These are phyloP conservation scores for Sander vitreus DNA, from an alignment of 2,113 vertebrate species.

Conservation along the genomic window DNA sequence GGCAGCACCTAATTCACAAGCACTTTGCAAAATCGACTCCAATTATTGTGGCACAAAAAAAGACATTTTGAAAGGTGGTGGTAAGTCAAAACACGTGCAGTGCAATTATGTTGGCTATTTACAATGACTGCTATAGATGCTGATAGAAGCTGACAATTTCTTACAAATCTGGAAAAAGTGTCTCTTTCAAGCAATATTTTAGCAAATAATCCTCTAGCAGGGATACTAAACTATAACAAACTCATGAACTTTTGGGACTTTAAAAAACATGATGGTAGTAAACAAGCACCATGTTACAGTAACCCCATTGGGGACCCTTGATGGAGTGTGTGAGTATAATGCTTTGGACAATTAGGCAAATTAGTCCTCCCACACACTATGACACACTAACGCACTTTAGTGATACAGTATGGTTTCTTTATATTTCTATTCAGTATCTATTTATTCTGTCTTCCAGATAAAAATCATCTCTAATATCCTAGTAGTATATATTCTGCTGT, in stretches of 20 bases:
- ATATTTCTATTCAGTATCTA: not conserved
- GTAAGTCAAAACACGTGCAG: slow-evolving; percentile 8
- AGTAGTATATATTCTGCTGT: not conserved
- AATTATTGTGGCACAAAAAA: slow-evolving; percentile 17
- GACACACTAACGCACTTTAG: not conserved
- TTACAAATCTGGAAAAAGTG: slow-evolving; percentile 29
- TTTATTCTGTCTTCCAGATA: not conserved
- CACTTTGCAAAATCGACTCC: slow-evolving; percentile 12
- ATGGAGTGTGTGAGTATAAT: slow-evolving; percentile 1
- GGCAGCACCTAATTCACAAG: slow-evolving; percentile 1
- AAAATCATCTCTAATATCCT: not conserved
- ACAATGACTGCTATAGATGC: not conserved
- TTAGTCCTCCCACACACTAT: slow-evolving; percentile 25
- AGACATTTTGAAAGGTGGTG: slow-evolving; percentile 1
- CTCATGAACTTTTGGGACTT: slow-evolving; percentile 48
- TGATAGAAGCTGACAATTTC: slow-evolving; percentile 10
- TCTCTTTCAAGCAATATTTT: slow-evolving; percentile 6
- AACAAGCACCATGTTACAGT: slow-evolving; percentile 3
- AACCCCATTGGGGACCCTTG: slow-evolving; percentile 10
- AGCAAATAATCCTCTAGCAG: slow-evolving; percentile 8
- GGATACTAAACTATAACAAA: slow-evolving; percentile 22
- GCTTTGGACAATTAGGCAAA: slow-evolving; percentile 29
- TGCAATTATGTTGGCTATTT: slow-evolving; percentile 7
- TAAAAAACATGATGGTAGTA: not conserved
- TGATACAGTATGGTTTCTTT: not conserved